Percentiles rank a stretch among this genome's conserved stretches.
Evolutionary conservation across 2,797 vertebrate species (phyloP).

Genomic region (Emydoidea blandingii): DNA sequence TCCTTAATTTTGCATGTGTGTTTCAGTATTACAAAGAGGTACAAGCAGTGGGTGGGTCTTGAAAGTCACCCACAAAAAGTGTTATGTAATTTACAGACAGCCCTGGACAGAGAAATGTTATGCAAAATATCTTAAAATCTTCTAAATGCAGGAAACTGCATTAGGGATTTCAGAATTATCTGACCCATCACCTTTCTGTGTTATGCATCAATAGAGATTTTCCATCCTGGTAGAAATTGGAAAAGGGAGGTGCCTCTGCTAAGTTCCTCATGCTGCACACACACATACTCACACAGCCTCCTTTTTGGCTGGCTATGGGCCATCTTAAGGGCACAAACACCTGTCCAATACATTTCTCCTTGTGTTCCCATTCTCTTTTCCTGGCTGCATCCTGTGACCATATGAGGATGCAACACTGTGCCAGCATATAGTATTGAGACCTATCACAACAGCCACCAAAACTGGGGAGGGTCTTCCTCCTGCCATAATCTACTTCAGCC

Average conservation of each 20-base stretch:
- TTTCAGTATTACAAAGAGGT: background rate
- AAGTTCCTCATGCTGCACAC: background rate
- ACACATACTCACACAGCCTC: background rate
- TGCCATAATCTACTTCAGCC: background rate
- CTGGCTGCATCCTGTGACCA: background rate
- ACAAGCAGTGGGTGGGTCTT: background rate
- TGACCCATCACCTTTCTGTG: background rate
- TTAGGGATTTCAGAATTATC: background rate
- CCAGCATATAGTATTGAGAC: background rate
- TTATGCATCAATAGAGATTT: background rate
- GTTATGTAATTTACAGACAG: background rate
- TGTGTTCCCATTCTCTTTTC: background rate
- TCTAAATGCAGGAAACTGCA: background rate
- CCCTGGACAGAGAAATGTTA: background rate
- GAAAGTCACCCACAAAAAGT: background rate
- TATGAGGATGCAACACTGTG: background rate
- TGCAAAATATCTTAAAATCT: background rate
- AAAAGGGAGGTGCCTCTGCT: background rate
- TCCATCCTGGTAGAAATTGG: background rate
- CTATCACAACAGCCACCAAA: background rate
- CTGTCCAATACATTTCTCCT: background rate
- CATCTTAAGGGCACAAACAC: background rate
- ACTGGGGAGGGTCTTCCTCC: background rate
- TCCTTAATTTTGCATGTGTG: background rate
- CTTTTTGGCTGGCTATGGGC: background rate